Evolutionary conservation across 2,797 vertebrate species (phyloP).

Genomic region (Cryptoblepharus egeriae): DNA sequence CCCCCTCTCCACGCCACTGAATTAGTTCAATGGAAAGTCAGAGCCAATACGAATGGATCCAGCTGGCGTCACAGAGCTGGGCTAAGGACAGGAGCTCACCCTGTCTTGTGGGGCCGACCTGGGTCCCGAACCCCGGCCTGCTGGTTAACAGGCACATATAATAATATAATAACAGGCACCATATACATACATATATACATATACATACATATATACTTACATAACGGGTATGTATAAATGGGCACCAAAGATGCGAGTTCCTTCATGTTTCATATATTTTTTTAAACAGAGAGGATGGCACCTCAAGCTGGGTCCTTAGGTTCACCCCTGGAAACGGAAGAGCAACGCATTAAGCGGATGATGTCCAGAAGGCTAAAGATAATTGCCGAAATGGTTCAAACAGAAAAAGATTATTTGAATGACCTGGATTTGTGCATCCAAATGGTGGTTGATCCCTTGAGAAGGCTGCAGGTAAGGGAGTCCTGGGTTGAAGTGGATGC

Average conservation of each 20-base stretch:
- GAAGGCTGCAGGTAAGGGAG: conserved; percentile 80
- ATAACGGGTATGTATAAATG: background rate
- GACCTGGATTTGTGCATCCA: conserved; percentile 90
- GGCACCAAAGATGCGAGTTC: background rate
- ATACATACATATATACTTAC: no score
- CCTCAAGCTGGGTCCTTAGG: conserved; percentile 72
- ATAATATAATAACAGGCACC: no score
- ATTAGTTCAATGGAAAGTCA: no score
- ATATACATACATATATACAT: no score
- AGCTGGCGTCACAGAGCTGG: no score
- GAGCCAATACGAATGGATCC: no score
- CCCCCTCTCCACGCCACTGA: no score
- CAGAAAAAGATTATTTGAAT: conserved; percentile 88
- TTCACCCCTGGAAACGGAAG: conserved; percentile 79
- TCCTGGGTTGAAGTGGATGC: fast-evolving
- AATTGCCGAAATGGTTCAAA: conserved; percentile 91
- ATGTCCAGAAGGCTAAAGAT: conserved; percentile 91
- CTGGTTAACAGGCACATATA: no score
- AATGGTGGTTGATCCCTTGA: conserved; percentile 91
- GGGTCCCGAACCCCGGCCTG: no score
- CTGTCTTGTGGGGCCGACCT: no score
- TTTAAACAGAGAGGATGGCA: conserved; percentile 89
- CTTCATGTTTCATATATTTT: conserved; percentile 13
- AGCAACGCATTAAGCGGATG: conserved; percentile 79
- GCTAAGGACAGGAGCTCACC: no score